Evolutionary conservation across 2,113 vertebrate genomes (phyloP).

Genomic region (Equus przewalskii): DNA sequence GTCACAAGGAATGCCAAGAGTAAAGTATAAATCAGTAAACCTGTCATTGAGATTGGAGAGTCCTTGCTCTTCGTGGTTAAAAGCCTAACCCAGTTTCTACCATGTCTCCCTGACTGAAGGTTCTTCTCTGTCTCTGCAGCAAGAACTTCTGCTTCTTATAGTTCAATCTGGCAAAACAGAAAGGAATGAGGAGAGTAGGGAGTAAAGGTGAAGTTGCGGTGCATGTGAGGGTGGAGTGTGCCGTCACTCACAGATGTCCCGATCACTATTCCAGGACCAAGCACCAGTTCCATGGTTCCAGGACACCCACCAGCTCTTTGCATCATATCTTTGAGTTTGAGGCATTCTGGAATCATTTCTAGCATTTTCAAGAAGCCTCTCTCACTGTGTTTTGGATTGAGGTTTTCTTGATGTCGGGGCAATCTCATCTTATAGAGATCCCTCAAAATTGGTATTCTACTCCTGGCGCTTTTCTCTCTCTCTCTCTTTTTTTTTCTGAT

Average conservation of each 20-base stretch:
- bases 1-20: not conserved
- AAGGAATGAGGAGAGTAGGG: not conserved
- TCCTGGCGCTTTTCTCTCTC: not conserved
- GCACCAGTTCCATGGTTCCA: not conserved
- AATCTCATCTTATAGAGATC: not conserved
- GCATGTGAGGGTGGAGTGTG: not conserved
- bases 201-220: too few species aligned
- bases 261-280: not conserved
- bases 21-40: not conserved
- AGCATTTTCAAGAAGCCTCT: not conserved
- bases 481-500: not conserved
- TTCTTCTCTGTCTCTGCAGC: not conserved
- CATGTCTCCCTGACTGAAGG: not conserved
- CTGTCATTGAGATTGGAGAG: not conserved
- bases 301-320: not conserved
- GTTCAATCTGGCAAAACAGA: not conserved
- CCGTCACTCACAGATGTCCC: not conserved
- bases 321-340: not conserved
- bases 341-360: not conserved
- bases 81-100: not conserved
- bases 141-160: not conserved
- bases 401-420: not conserved
- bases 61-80: not conserved
- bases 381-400: not conserved
- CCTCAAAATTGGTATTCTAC: not conserved